Percentiles rank a stretch among this genome's conserved stretches.
Evolutionary conservation across 1,140 invertebrate genomes (phyloP).

Genomic region (Aphaenogaster rudis): DNA sequence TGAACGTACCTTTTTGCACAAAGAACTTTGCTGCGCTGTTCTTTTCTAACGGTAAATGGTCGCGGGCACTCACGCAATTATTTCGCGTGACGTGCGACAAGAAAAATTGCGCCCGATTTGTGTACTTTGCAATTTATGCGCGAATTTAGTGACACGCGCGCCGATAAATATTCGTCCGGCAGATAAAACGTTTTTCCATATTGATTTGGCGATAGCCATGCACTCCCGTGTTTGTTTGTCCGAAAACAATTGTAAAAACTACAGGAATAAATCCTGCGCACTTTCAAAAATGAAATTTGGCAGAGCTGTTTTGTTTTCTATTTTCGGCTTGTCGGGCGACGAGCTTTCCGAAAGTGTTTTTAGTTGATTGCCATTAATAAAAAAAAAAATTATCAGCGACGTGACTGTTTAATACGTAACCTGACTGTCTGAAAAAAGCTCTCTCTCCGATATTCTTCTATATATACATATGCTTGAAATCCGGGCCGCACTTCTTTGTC

Average conservation of each 20-base stretch:
- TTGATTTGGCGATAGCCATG: slow-evolving; percentile 41
- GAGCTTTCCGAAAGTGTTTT: slow-evolving; percentile 2
- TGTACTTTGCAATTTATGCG: slow-evolving; percentile 62
- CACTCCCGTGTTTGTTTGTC: slow-evolving; percentile 39
- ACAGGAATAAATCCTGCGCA: slow-evolving; percentile 40
- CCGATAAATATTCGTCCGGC: slow-evolving; percentile 48
- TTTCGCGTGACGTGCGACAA: slow-evolving; percentile 56
- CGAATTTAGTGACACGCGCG: slow-evolving; percentile 49
- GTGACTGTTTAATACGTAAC: not conserved
- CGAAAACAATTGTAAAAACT: slow-evolving; percentile 49
- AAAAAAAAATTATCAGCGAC: slow-evolving; percentile 13
- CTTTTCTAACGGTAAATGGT: slow-evolving; percentile 45
- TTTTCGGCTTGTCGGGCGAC: slow-evolving; percentile 17
- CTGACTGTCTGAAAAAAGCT: not conserved
- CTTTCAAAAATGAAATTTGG: slow-evolving; percentile 57
- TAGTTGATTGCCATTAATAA: slow-evolving; percentile 28
- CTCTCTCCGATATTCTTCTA: not conserved
- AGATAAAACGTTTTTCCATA: slow-evolving; percentile 49
- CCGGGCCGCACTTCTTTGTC: not conserved
- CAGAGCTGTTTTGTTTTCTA: not conserved
- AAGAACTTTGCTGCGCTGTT: slow-evolving; percentile 49
- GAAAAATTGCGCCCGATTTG: slow-evolving; percentile 59
- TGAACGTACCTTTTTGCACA: slow-evolving; percentile 53
- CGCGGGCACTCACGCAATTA: slow-evolving; percentile 49
- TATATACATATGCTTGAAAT: not conserved